Evolutionary conservation across 2,113 vertebrate genomes (phyloP).

Genomic region (Clarias batrachus): DNA sequence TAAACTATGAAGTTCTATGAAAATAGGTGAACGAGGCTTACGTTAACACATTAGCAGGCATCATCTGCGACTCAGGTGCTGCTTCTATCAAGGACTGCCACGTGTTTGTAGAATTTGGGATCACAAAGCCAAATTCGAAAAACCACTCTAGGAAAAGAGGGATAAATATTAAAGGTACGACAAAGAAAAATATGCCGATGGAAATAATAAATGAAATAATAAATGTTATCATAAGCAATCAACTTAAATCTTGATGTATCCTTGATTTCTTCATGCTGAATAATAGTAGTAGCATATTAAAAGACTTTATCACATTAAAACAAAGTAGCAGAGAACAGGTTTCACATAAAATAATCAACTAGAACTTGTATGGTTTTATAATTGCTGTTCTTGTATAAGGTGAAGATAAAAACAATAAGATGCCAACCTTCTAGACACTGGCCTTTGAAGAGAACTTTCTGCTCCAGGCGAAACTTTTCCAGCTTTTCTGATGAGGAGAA

Average conservation of each 20-base stretch:
- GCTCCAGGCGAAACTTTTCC: constrained; percentile 98
- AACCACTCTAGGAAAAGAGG: constrained; percentile 85
- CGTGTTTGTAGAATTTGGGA: constrained; percentile 98
- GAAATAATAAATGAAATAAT: not conserved
- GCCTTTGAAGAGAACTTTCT: constrained; percentile 99
- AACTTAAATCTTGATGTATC: not conserved
- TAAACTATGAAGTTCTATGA: not conserved
- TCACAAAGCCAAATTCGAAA: constrained; percentile 98
- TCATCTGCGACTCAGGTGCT: constrained; percentile 98
- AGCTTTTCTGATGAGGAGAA: constrained; percentile 97
- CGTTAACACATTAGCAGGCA: constrained; percentile 98
- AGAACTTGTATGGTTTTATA: not conserved
- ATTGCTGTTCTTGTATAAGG: not conserved
- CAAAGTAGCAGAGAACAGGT: not conserved
- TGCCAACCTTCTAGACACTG: constrained; percentile 97
- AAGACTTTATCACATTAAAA: not conserved
- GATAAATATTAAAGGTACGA: not conserved
- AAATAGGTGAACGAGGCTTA: constrained; percentile 70
- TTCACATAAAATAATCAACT: not conserved
- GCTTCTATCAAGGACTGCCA: constrained; percentile 99
- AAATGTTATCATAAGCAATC: not conserved
- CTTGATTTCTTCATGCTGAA: not conserved
- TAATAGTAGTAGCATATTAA: not conserved
- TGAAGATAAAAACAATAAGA: not conserved
- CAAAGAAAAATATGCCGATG: not conserved